phyloP scores from a whole-genome alignment of 2,113 vertebrate species.

The Dasyurus viverrinus region DNA sequence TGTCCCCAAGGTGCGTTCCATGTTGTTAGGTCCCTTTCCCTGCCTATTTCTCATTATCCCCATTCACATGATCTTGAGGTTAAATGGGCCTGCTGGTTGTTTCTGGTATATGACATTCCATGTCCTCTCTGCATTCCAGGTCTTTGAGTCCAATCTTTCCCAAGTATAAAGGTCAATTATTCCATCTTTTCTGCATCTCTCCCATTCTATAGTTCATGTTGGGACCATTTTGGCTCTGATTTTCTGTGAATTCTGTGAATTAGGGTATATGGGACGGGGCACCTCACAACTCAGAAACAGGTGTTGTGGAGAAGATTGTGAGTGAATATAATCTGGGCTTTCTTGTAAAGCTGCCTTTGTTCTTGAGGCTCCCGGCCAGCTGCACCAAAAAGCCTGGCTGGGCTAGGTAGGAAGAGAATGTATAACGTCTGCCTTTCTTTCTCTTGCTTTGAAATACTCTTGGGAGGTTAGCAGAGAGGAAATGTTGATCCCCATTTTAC shows the following conservation, averaged over 20 bases:
- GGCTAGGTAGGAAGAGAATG: not conserved
- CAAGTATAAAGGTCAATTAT: not conserved
- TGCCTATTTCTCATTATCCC: not conserved
- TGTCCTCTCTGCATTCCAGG: not conserved
- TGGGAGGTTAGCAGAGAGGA: not conserved
- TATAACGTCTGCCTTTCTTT: not conserved
- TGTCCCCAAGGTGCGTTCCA: not conserved
- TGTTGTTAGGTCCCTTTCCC: not conserved
- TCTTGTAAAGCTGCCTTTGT: not conserved
- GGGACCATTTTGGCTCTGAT: not conserved
- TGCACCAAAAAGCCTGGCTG: not conserved
- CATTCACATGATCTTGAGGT: not conserved
- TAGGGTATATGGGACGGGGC: not conserved
- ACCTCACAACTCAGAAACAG: not conserved
- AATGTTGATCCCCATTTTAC: not conserved
- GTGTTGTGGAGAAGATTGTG: not conserved
- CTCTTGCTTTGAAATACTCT: not conserved
- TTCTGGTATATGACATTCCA: not conserved
- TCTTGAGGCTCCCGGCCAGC: not conserved
- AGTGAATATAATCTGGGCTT: not conserved
- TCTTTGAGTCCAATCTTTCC: not conserved
- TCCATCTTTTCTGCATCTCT: not conserved
- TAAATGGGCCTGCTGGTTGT: not conserved
- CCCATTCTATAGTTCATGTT: not conserved
- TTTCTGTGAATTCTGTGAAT: not conserved